phyloP scores from a whole-genome alignment of 2,888 invertebrate species.

The Xestia xanthographa region DNA sequence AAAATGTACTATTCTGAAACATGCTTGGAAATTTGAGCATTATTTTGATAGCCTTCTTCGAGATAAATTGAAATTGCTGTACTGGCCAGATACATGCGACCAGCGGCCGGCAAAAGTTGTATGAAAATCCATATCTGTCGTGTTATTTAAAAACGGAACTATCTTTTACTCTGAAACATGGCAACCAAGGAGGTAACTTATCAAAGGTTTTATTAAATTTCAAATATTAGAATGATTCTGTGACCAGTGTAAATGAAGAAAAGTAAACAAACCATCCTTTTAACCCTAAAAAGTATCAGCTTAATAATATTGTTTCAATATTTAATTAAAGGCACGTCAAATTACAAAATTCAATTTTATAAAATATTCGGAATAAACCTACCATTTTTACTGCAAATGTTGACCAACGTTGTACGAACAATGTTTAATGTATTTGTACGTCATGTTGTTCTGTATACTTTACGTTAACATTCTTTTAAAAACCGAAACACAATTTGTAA shows the following conservation, averaged over 20 bases:
- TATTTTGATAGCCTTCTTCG: no score
- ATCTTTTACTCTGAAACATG: no score
- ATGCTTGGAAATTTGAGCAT: no score
- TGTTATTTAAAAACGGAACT: no score
- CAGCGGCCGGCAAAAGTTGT: no score
- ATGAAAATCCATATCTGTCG: no score
- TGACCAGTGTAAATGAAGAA: neutral
- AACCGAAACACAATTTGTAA: conserved; percentile 51
- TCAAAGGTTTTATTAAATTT: no score
- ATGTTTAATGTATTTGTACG: conserved; percentile 46
- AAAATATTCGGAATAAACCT: conserved; percentile 1
- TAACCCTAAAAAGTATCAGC: neutral
- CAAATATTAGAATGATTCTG: neutral
- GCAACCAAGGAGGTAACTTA: no score
- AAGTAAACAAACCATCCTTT: neutral
- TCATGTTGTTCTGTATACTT: conserved; percentile 35
- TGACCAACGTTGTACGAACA: conserved; percentile 24
- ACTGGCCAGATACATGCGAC: no score
- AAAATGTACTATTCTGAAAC: no score
- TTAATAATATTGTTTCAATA: neutral
- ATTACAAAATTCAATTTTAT: neutral
- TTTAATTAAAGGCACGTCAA: neutral
- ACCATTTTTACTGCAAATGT: conserved; percentile 39
- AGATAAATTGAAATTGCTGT: no score
- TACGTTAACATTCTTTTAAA: conserved; percentile 48